phyloP scores from a whole-genome alignment of 2,113 vertebrate species.

The Turnix velox region DNA sequence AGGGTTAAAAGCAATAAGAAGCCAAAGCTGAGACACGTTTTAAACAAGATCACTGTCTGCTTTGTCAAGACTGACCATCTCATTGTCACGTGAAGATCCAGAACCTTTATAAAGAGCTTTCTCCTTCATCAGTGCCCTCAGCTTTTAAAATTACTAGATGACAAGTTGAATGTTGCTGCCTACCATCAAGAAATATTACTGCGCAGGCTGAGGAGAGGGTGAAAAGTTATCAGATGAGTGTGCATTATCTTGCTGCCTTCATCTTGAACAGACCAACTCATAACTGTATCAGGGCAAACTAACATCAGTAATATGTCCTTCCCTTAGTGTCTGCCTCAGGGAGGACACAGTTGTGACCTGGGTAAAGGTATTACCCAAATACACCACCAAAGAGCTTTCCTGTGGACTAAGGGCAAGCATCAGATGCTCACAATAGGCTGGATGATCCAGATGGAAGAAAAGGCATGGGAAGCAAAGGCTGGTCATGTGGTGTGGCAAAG shows the following conservation, averaged over 20 bases:
- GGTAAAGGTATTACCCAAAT: neutral
- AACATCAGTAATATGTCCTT: neutral
- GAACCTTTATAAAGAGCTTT: neutral
- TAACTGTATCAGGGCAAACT: neutral
- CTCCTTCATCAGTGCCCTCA: neutral
- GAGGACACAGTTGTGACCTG: neutral
- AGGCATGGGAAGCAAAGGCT: neutral
- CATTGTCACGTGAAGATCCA: neutral
- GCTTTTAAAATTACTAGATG: neutral
- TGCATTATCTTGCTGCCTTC: neutral
- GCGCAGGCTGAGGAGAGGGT: neutral
- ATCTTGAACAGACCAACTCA: neutral
- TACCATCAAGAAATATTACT: neutral
- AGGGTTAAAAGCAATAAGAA: neutral
- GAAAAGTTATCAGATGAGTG: neutral
- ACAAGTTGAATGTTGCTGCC: neutral
- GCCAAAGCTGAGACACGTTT: neutral
- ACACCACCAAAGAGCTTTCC: neutral
- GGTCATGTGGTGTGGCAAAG: neutral
- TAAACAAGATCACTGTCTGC: neutral
- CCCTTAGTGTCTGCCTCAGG: neutral
- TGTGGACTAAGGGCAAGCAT: neutral
- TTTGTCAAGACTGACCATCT: neutral
- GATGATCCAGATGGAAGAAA: neutral
- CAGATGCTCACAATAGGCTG: accelerated